A percentile compares a stretch with the other conserved stretches of the same genome.
These are phyloP conservation scores for Minunthozetes semirufus DNA, from an alignment of 2,888 invertebrate species.

Conservation along the genomic window DNA sequence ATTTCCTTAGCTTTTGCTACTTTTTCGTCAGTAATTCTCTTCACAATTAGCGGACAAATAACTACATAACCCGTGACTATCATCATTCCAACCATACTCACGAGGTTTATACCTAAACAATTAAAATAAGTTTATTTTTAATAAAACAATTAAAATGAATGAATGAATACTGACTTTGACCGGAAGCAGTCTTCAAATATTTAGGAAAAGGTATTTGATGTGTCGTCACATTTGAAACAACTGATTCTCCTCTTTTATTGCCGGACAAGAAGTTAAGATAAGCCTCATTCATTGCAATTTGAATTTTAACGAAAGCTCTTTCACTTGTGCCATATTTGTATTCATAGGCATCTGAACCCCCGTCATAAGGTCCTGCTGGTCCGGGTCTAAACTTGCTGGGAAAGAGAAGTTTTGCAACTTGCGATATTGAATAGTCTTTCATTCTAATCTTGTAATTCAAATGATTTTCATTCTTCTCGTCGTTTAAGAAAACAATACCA, in stretches of 20 bases:
- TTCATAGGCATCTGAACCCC: background rate
- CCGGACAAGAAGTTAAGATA: background rate
- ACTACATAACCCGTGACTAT: slow-evolving; percentile 37
- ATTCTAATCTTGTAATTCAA: background rate
- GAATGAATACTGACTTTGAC: background rate
- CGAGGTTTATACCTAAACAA: too few relatives aligned
- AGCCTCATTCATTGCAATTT: background rate
- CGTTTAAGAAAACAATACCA: background rate
- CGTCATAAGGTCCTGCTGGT: too few relatives aligned
- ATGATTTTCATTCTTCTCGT: background rate
- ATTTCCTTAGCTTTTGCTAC: slow-evolving; percentile 40
- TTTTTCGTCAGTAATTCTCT: slow-evolving; percentile 41
- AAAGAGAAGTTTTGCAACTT: too few relatives aligned
- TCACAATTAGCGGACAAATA: slow-evolving; percentile 38
- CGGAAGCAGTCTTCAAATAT: background rate
- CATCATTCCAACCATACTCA: slow-evolving; percentile 29
- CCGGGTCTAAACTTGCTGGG: too few relatives aligned
- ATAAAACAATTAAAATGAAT: too few relatives aligned
- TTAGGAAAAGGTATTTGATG: background rate
- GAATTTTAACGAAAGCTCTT: background rate
- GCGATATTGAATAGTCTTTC: background rate
- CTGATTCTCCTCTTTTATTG: background rate
- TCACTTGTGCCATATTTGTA: background rate
- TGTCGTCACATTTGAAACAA: background rate
- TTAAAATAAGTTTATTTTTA: too few relatives aligned